Conservation (phyloP, 1,140 invertebrate genomes). For the Drosophila lini region DNA sequence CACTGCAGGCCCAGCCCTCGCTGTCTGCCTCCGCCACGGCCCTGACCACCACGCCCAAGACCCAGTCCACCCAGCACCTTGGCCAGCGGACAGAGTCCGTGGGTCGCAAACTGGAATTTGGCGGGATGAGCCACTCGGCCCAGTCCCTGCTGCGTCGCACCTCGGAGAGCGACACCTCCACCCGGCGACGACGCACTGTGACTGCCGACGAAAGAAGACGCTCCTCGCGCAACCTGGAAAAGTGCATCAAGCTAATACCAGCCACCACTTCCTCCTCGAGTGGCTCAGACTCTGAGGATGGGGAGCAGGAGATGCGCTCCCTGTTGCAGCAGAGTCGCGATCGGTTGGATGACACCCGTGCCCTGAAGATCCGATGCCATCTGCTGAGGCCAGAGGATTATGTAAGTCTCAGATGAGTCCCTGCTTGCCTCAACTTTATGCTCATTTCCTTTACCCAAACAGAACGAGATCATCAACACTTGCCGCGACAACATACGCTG, state of each 20-base stretch:
- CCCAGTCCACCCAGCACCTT: conserved; percentile 25
- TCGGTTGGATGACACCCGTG: conserved; percentile 77
- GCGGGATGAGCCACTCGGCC: conserved; percentile 77
- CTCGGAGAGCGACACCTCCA: conserved; percentile 82
- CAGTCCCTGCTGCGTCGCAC: conserved; percentile 76
- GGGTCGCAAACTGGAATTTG: conserved; percentile 80
- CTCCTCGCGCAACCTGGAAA: conserved; percentile 77
- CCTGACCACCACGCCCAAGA: conserved; percentile 67
- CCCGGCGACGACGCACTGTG: conserved; percentile 71
- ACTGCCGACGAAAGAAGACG: conserved; percentile 77
- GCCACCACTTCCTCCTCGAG: conserved; percentile 71
- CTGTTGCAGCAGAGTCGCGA: conserved; percentile 74
- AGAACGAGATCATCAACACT: conserved; percentile 90
- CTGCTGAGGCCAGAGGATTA: conserved; percentile 82
- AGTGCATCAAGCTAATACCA: conserved; percentile 76
- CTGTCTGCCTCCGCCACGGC: conserved; percentile 73
- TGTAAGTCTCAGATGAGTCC: conserved; percentile 56
- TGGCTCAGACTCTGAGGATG: conserved; percentile 72
- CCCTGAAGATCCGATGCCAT: conserved; percentile 81
- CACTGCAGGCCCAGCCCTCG: conserved; percentile 41
- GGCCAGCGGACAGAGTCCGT: conserved; percentile 54
- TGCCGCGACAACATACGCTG: conserved; percentile 90
- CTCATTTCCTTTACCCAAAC: conserved; percentile 22
- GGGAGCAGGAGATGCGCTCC: conserved; percentile 81
- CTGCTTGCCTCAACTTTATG: conserved; percentile 7